Base-by-base conservation (phyloP, 2,888 invertebrate species). In the Ennomos fuscantarius region DNA sequence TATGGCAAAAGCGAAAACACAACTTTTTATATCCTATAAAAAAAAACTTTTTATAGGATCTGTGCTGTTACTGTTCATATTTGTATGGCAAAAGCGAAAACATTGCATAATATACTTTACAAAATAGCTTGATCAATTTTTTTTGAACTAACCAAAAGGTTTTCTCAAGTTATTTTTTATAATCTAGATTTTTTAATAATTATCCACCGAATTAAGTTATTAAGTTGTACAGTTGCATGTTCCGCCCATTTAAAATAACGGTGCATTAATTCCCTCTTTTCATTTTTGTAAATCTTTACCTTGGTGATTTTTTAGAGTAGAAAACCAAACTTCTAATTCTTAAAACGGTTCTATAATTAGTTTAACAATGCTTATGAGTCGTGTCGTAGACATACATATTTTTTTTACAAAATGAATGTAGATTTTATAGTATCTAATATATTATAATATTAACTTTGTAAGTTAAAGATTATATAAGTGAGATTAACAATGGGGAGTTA, bases 401-500 rank as follows among this genome's bases (percentile, higher is more conserved):
- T 63, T 60, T 50, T 51, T 62, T 55, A 49, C 46, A 48, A 57
- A 54, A 55, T 55, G 41, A 58, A 55, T 62, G 58, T 55, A 61
- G 41, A 50, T 63, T 47, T 51, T 55, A 55, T 56, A 67, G 62
- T 65, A 62, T 56, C 33, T 60, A 46, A 50, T 60, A 59, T 55
- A 54, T 62, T 15, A 15, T 3, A n/a, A 73, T 72, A 68, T 62
- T 62, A 63, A 66, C 47, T 60, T 56, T 55, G 73, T 65, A 79
- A 81, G 77, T 63, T 76, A 78, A 80, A 76, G 67, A 76, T 78
- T 78, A 78, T 82, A 71, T 84, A 87, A 77, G 84, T 85, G 87
- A 89, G 85, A 89, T 89, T 87, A 86, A 78, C 78, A 54, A 36
- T 49, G 74, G 78, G 76, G 74, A 81, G 76, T 88, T 88, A 89